Evolutionary conservation across 2,888 invertebrate genomes (phyloP).

Genomic region (Apotomis capreana): DNA sequence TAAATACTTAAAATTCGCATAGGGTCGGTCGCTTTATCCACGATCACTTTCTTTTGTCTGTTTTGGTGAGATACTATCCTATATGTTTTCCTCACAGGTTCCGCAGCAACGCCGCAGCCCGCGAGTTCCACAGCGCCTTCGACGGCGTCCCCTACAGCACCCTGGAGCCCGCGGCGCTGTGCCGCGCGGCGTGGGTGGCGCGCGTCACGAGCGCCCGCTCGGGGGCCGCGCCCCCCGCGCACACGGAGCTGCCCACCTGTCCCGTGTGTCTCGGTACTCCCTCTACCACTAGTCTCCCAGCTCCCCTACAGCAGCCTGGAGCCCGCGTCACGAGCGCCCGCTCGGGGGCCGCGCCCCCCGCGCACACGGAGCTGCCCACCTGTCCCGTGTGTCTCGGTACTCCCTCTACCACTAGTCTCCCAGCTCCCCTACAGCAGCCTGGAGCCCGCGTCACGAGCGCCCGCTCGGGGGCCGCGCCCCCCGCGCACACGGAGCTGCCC

Average conservation of each 20-base stretch:
- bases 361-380: conserved; percentile 94
- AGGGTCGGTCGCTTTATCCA: too few relatives aligned
- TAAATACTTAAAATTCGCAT: conserved; percentile 76
- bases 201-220: conserved; percentile 93
- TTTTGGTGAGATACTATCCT: too few relatives aligned
- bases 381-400: conserved; percentile 15
- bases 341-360: conserved; percentile 54
- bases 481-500: too few relatives aligned
- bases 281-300: too few relatives aligned
- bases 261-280: conserved; percentile 9
- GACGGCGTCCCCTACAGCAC: conserved; percentile 97
- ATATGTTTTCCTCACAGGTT: conserved; percentile 73
- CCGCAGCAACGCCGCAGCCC: conserved; percentile 89
- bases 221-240: conserved; percentile 87
- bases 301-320: conserved; percentile 87
- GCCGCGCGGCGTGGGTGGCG: conserved; percentile 98
- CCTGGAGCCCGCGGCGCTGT: conserved; percentile 94
- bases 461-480: too few relatives aligned
- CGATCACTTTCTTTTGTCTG: too few relatives aligned
- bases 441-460: too few relatives aligned
- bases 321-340: conserved; percentile 84
- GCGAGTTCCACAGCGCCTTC: conserved; percentile 95
- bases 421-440: too few relatives aligned
- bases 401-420: too few relatives aligned
- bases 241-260: conserved; percentile 92